Conservation (phyloP, 2,113 vertebrate genomes). For the Triplophysa dalaica region DNA sequence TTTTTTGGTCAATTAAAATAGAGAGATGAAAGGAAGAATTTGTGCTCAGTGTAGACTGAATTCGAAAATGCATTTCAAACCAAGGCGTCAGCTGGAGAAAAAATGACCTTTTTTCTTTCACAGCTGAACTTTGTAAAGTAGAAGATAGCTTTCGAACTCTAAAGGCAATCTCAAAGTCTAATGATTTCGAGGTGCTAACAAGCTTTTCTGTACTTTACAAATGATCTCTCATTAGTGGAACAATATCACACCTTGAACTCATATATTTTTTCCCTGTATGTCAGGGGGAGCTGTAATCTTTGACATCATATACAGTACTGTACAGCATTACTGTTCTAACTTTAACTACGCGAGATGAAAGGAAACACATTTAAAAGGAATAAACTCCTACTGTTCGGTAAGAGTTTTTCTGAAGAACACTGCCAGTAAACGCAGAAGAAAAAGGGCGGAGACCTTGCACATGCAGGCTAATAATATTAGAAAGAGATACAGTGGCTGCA, state of each 20-base stretch:
- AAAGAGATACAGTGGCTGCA: not conserved
- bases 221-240: not conserved
- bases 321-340: not conserved
- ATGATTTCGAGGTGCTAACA: not conserved
- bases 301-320: not conserved
- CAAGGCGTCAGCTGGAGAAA: not conserved
- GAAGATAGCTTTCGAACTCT: not conserved
- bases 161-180: not conserved
- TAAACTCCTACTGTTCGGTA: not conserved
- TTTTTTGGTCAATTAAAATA: not conserved
- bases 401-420: not conserved
- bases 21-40: not conserved
- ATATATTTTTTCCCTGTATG: not conserved
- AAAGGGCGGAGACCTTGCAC: not conserved
- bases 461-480: constrained; percentile 1
- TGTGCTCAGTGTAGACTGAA: not conserved
- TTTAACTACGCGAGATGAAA: not conserved
- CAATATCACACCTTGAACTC: not conserved
- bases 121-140: not conserved
- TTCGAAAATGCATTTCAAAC: not conserved
- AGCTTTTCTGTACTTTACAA: not conserved
- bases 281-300: not conserved
- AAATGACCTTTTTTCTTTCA: not conserved
- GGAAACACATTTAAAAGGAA: constrained; percentile 15
- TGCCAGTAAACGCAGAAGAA: constrained; percentile 26